phyloP scores from a whole-genome alignment of 2,888 invertebrate genomes.

The Eupeodes luniger region DNA sequence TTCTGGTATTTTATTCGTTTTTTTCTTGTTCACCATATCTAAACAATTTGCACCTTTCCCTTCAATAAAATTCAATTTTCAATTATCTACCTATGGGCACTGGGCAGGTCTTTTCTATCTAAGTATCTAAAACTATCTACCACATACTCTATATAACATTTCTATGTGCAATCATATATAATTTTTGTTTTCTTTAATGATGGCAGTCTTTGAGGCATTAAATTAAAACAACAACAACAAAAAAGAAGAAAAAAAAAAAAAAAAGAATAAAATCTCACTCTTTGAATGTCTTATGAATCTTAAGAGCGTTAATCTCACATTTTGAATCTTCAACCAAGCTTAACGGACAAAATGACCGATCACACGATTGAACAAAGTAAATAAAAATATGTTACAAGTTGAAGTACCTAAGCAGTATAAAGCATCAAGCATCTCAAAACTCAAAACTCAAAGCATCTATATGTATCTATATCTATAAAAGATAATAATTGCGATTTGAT shows the following conservation, averaged over 20 bases:
- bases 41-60: background rate
- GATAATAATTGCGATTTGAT: constrained; percentile 56
- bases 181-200: background rate
- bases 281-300: constrained; percentile 16
- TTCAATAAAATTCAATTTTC: background rate
- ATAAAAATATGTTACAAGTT: background rate
- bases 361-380: constrained; percentile 16
- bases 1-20: background rate
- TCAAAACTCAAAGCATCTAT: background rate
- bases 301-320: constrained; percentile 50
- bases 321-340: constrained; percentile 62
- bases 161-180: too few relatives aligned
- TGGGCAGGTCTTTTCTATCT: background rate
- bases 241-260: background rate
- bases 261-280: constrained; percentile 25
- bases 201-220: constrained; percentile 25
- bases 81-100: background rate
- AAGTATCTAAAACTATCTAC: too few relatives aligned
- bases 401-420: background rate
- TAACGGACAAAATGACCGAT: constrained; percentile 49
- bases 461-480: background rate
- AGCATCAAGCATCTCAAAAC: background rate
- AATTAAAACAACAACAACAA: constrained; percentile 24
- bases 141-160: too few relatives aligned
- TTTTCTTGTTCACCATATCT: background rate